phyloP scores from a whole-genome alignment of 1,140 invertebrate genomes.

The Drosophila nigrodunni region DNA sequence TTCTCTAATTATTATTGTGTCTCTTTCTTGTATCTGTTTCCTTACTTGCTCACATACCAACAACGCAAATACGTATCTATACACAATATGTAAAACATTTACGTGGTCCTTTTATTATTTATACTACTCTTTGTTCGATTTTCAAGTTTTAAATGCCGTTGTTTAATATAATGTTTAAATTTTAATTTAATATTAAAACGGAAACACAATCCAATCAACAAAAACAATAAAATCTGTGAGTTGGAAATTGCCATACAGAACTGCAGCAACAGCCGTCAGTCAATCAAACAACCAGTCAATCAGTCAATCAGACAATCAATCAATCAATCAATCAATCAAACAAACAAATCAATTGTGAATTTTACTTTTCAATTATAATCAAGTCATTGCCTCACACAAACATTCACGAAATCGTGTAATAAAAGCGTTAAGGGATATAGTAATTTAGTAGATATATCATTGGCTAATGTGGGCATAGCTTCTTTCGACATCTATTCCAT shows the following conservation, averaged over 20 bases:
- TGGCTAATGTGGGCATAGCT: conserved; percentile 19
- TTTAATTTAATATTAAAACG: conserved; percentile 21
- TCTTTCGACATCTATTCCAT: conserved; percentile 18
- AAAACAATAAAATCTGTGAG: conserved; percentile 30
- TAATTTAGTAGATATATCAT: background rate
- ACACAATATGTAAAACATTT: conserved; percentile 45
- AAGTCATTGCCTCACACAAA: conserved; percentile 10
- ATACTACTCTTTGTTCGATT: conserved; percentile 51
- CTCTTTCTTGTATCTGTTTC: conserved; percentile 53
- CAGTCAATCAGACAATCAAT: conserved; percentile 9
- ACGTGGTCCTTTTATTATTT: conserved; percentile 44
- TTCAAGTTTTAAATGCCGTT: conserved; percentile 50
- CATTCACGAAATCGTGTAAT: background rate
- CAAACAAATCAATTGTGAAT: background rate
- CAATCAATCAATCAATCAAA: conserved; percentile 20
- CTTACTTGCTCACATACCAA: conserved; percentile 48
- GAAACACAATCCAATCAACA: conserved; percentile 53
- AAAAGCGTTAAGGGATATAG: conserved; percentile 4
- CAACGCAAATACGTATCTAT: conserved; percentile 38
- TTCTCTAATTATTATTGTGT: conserved; percentile 27
- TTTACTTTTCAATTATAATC: conserved; percentile 10
- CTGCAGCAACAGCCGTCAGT: conserved; percentile 21
- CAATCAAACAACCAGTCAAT: conserved; percentile 15
- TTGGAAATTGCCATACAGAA: conserved; percentile 37
- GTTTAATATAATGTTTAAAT: conserved; percentile 39